Conservation (phyloP, 2,113 vertebrate species). For the Callithrix jacchus region DNA sequence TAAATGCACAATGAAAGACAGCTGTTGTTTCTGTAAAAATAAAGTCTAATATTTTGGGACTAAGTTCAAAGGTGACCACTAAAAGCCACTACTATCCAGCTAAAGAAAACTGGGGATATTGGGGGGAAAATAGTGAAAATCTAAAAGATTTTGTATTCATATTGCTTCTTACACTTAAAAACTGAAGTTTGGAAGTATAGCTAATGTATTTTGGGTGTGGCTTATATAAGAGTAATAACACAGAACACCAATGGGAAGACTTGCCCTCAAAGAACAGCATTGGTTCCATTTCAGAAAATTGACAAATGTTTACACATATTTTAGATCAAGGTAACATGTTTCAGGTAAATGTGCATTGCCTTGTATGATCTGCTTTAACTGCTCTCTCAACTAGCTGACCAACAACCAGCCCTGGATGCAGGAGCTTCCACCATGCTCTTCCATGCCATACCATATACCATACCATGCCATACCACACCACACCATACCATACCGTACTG, state of each 20-base stretch:
- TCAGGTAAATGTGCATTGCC: not conserved
- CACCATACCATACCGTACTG: no score
- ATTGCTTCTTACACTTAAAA: not conserved
- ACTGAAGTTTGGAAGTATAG: not conserved
- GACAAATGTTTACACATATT: not conserved
- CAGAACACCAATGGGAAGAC: not conserved
- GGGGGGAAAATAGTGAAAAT: not conserved
- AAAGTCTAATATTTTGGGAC: not conserved
- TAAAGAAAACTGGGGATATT: not conserved
- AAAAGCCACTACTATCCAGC: not conserved
- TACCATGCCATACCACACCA: no score
- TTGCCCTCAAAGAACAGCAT: not conserved
- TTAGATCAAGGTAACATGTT: not conserved
- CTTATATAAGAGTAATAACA: not conserved
- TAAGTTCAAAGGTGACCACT: not conserved
- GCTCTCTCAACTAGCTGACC: not conserved
- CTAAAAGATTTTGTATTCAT: not conserved
- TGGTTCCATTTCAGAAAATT: not conserved
- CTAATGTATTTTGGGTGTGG: not conserved
- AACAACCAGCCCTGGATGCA: not conserved
- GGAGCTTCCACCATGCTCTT: not conserved
- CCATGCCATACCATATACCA: not conserved
- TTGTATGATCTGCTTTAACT: not conserved
- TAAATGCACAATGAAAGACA: not conserved
- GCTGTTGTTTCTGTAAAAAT: not conserved